phyloP scores from a whole-genome alignment of 2,113 vertebrate genomes.

The Fregetta grallaria region DNA sequence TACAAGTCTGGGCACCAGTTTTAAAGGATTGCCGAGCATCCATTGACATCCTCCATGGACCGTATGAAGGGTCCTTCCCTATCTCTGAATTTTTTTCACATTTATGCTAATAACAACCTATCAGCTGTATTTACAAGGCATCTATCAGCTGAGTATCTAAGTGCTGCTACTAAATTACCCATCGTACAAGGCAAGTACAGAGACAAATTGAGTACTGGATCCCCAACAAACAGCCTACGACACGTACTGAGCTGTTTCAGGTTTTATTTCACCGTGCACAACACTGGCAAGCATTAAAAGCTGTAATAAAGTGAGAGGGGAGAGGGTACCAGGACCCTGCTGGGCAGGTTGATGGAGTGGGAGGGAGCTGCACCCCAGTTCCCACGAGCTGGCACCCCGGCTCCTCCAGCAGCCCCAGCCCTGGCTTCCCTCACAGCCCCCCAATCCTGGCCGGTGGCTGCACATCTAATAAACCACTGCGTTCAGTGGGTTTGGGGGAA shows the following conservation, averaged over 20 bases:
- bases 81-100: background rate
- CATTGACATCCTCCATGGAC: background rate
- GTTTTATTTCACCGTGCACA: background rate
- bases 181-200: background rate
- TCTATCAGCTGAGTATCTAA: background rate
- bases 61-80: background rate
- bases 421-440: background rate
- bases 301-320: background rate
- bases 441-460: background rate
- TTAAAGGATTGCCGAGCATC: background rate
- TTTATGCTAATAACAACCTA: background rate
- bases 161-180: background rate
- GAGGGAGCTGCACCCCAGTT: background rate
- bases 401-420: background rate
- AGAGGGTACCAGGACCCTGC: background rate
- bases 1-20: background rate
- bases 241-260: background rate
- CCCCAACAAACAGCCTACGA: background rate
- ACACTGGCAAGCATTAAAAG: background rate
- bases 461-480: background rate
- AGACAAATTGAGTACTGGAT: background rate
- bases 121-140: background rate
- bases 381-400: conserved; percentile 19
- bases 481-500: background rate
- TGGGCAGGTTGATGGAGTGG: background rate